Evolutionary conservation across 2,797 vertebrate genomes (phyloP).

Genomic region (Euphonia xanthogaster): DNA sequence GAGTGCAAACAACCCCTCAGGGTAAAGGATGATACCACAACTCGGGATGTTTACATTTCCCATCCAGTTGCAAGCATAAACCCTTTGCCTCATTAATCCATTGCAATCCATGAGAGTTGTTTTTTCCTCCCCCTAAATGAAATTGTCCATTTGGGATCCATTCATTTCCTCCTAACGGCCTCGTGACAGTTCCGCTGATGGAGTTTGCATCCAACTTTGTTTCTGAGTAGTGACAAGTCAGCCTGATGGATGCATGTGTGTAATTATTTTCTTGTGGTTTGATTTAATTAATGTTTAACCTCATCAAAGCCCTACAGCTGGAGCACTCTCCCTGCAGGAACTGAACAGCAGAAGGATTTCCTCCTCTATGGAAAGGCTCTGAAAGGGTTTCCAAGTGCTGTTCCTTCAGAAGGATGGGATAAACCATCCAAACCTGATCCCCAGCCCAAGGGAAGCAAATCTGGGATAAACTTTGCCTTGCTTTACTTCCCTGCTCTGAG

Average conservation of each 20-base stretch:
- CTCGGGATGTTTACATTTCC: slow-evolving; percentile 66
- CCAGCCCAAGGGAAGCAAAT: neutral
- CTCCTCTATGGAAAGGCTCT: slow-evolving; percentile 5
- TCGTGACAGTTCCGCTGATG: slow-evolving; percentile 70
- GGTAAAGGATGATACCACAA: slow-evolving; percentile 69
- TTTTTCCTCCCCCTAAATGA: slow-evolving; percentile 46
- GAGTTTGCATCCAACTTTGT: slow-evolving; percentile 73
- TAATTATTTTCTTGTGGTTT: slow-evolving; percentile 74
- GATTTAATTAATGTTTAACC: slow-evolving; percentile 79
- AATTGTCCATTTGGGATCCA: slow-evolving; percentile 78
- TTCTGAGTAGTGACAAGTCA: slow-evolving; percentile 67
- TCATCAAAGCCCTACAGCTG: slow-evolving; percentile 70
- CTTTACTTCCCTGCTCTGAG: neutral
- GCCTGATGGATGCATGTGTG: slow-evolving; percentile 69
- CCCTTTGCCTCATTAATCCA: slow-evolving; percentile 79
- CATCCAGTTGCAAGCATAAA: slow-evolving; percentile 72
- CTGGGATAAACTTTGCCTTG: neutral
- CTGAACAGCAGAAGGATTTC: slow-evolving; percentile 32
- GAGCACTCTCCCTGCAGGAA: slow-evolving; percentile 47
- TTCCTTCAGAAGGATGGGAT: neutral
- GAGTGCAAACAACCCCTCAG: slow-evolving; percentile 43
- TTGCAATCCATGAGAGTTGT: slow-evolving; percentile 40
- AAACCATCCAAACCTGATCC: neutral
- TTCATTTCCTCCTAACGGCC: slow-evolving; percentile 77
- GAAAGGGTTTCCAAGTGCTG: neutral